Evolutionary conservation across 2,888 invertebrate genomes (phyloP).

Genomic region (Metopia argyrocephala): DNA sequence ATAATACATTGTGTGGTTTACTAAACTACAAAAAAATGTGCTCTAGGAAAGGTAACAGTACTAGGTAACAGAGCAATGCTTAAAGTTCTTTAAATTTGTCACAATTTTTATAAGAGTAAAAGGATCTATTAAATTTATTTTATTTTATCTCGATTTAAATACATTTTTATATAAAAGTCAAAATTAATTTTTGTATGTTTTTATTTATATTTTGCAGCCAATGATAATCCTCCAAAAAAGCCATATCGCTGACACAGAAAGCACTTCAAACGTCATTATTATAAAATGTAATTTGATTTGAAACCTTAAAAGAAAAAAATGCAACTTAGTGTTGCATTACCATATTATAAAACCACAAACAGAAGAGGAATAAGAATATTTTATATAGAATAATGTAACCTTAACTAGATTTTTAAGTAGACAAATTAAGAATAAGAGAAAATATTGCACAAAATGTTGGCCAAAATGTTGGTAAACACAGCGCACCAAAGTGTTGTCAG

Average conservation of each 20-base stretch:
- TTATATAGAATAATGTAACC: constrained; percentile 43
- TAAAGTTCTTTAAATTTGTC: too few relatives aligned
- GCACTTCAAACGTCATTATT: background rate
- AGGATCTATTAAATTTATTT: background rate
- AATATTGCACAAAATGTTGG: background rate
- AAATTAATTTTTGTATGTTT: background rate
- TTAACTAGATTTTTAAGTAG: constrained; percentile 47
- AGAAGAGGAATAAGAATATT: background rate
- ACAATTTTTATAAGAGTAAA: too few relatives aligned
- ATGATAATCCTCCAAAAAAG: background rate
- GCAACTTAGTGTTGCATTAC: constrained; percentile 43
- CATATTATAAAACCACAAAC: constrained; percentile 32
- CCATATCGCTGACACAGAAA: background rate
- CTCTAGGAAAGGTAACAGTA: too few relatives aligned
- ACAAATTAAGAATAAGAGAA: constrained; percentile 27
- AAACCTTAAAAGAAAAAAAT: constrained; percentile 17
- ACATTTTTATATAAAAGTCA: background rate
- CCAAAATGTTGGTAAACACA: background rate
- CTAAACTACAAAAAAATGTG: too few relatives aligned
- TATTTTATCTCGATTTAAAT: background rate
- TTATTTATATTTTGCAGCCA: constrained; percentile 15
- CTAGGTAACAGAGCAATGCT: too few relatives aligned
- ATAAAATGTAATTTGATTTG: constrained; percentile 7
- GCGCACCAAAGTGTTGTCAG: constrained; percentile 28
- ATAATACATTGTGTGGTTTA: too few relatives aligned